These are phyloP conservation scores for Limnephilus lunatus DNA, from an alignment of 2,888 invertebrate genomes.

Conservation along the genomic window DNA sequence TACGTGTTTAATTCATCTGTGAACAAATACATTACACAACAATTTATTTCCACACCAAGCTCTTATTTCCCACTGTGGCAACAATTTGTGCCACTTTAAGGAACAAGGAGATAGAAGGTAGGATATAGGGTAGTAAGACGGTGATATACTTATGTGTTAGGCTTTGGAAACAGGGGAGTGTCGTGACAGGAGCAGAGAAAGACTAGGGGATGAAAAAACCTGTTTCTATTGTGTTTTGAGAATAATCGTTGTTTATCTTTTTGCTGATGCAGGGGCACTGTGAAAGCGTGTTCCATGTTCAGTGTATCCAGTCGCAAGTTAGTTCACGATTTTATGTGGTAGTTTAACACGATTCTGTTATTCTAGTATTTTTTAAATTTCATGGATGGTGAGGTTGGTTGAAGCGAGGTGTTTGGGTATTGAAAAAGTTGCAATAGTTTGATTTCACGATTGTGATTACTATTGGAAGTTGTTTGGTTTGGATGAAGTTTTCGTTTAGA, in stretches of 20 bases:
- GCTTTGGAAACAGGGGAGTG: neutral
- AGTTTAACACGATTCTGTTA: neutral
- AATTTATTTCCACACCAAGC: neutral
- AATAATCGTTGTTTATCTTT: neutral
- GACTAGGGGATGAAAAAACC: neutral
- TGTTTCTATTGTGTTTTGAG: neutral
- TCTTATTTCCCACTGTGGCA: neutral
- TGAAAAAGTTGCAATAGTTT: too few relatives aligned
- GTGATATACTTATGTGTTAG: neutral
- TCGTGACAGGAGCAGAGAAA: neutral
- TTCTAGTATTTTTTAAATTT: too few relatives aligned
- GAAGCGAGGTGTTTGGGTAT: too few relatives aligned
- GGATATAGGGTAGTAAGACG: neutral
- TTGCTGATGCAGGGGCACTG: neutral
- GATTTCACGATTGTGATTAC: too few relatives aligned
- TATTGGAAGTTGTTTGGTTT: too few relatives aligned
- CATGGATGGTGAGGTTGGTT: too few relatives aligned
- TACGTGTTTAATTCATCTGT: neutral
- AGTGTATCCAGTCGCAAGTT: neutral
- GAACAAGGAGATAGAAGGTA: neutral
- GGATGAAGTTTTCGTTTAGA: neutral
- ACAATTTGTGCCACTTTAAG: slow-evolving; percentile 10
- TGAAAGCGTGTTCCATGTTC: neutral
- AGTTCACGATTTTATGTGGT: neutral
- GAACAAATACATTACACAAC: neutral